Conservation (phyloP, 92 coral and sea anemone genomes). For the Umimayanthus kanabou region DNA sequence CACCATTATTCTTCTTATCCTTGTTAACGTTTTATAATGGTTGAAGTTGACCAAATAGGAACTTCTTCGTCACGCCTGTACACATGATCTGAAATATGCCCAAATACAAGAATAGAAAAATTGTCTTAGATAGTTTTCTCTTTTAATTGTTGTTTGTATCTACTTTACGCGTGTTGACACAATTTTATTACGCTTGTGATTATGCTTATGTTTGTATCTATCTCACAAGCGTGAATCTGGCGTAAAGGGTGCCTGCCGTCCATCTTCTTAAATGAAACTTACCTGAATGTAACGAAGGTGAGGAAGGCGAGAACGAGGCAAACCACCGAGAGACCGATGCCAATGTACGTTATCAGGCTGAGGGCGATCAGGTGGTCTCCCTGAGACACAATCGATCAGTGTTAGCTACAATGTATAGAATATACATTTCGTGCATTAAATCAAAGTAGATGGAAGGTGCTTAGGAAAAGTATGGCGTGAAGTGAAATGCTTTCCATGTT, state of each 20-base stretch:
- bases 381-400: constrained; percentile 43
- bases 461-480: no score
- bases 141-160: no score
- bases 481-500: no score
- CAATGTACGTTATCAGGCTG: constrained; percentile 79
- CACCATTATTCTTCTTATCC: no score
- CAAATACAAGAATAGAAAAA: neutral
- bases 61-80: no score
- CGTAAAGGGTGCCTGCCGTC: neutral
- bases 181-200: neutral
- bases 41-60: no score
- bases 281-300: constrained; percentile 87
- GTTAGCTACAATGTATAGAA: no score
- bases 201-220: neutral
- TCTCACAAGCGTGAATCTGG: neutral
- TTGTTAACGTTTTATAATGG: no score
- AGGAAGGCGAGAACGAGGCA: constrained; percentile 82
- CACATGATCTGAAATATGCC: neutral
- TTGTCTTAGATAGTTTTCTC: no score
- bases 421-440: no score
- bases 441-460: no score
- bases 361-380: constrained; percentile 82
- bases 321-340: constrained; percentile 74
- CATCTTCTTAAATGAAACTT: neutral
- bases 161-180: neutral